phyloP scores from a whole-genome alignment of 2,113 vertebrate genomes.

The Takifugu bimaculatus region DNA sequence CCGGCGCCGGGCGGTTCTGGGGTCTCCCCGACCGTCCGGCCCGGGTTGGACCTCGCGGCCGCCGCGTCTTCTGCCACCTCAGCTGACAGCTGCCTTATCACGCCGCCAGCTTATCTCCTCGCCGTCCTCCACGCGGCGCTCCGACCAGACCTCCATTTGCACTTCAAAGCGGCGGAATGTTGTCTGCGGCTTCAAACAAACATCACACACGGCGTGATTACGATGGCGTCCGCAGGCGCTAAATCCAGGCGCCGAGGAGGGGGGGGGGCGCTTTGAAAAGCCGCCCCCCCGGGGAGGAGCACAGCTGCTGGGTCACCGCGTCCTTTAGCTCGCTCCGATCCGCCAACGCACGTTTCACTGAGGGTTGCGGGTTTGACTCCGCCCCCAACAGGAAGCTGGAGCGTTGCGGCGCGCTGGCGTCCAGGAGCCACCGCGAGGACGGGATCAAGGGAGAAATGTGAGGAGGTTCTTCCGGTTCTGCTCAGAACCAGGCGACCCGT shows the following conservation, averaged over 20 bases:
- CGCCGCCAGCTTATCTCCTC: constrained; percentile 22
- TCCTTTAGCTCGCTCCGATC: constrained; percentile 42
- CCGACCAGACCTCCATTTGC: constrained; percentile 41
- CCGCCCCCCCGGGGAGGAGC: constrained; percentile 34
- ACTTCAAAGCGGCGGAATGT: constrained; percentile 49
- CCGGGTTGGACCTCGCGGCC: not conserved
- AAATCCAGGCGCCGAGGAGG: constrained; percentile 28
- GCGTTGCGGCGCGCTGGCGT: constrained; percentile 2
- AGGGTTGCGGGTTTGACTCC: constrained; percentile 1
- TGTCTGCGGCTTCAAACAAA: constrained; percentile 53
- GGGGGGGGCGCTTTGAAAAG: constrained; percentile 28
- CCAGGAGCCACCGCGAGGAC: too few relatives aligned
- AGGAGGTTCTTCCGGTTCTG: too few relatives aligned
- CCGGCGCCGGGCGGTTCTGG: too few relatives aligned
- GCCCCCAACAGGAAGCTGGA: constrained; percentile 3
- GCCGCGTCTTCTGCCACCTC: constrained; percentile 2
- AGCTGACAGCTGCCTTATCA: constrained; percentile 7
- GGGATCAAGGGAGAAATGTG: too few relatives aligned
- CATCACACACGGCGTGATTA: constrained; percentile 51
- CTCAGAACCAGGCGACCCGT: too few relatives aligned
- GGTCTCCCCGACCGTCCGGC: too few relatives aligned
- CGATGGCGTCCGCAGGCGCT: constrained; percentile 42
- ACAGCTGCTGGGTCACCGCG: constrained; percentile 62
- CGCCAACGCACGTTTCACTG: constrained; percentile 10
- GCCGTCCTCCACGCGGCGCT: constrained; percentile 21